phyloP scores from a whole-genome alignment of 2,797 vertebrate species.

The Limnodromus scolopaceus region DNA sequence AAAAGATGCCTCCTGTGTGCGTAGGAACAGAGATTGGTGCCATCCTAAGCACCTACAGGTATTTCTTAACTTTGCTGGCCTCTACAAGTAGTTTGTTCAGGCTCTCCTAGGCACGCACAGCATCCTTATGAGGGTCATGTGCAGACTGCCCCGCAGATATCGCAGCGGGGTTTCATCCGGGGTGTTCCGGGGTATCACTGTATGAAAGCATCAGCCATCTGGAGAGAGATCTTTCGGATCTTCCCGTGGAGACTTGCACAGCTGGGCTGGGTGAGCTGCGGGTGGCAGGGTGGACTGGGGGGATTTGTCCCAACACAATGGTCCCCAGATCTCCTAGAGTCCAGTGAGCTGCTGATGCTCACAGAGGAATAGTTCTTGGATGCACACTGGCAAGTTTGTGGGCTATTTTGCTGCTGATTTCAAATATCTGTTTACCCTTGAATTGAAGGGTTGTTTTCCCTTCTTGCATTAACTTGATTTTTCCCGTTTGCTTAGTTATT shows the following conservation, averaged over 20 bases:
- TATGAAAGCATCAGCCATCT: neutral
- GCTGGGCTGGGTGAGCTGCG: neutral
- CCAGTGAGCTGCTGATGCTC: neutral
- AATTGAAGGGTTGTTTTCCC: neutral
- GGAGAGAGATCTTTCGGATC: neutral
- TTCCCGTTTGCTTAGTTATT: conserved; percentile 84
- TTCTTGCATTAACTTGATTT: conserved; percentile 57
- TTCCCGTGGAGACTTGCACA: neutral
- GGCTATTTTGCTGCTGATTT: neutral
- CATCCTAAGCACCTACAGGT: neutral
- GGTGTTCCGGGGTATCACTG: neutral
- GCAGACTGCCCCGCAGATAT: neutral
- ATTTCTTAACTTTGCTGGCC: neutral
- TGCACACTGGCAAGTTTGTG: neutral
- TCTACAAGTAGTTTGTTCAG: neutral
- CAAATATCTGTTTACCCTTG: conserved; percentile 7
- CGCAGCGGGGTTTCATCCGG: neutral
- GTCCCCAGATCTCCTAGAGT: neutral
- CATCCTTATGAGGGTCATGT: neutral
- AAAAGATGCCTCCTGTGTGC: neutral
- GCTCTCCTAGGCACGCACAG: neutral
- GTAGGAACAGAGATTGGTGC: neutral
- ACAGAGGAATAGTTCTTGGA: neutral
- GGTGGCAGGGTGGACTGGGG: neutral
- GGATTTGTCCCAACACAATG: rapidly evolving